Evolutionary conservation across 2,888 invertebrate species (phyloP).

Genomic region (Lycocerus yunnanus): DNA sequence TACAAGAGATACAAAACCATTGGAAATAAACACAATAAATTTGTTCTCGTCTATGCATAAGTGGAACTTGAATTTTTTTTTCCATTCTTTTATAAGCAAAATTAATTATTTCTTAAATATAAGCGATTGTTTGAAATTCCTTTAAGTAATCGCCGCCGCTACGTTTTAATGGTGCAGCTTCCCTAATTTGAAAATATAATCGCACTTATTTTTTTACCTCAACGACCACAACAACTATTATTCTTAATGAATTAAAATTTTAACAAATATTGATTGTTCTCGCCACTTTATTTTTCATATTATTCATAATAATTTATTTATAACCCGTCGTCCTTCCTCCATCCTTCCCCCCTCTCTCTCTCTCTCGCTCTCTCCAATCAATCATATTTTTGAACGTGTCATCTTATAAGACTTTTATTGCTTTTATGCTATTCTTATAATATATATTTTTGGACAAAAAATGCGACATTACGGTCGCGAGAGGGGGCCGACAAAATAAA

Average conservation of each 20-base stretch:
- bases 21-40: slow-evolving; percentile 22
- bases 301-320: background rate
- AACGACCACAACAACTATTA: background rate
- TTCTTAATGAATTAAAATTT: background rate
- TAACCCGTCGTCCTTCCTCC: background rate
- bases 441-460: background rate
- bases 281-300: background rate
- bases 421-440: background rate
- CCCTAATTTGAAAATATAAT: background rate
- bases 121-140: background rate
- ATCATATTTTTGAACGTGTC: background rate
- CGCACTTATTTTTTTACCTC: background rate
- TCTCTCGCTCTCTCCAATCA: background rate
- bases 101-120: slow-evolving; percentile 20
- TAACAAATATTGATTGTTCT: background rate
- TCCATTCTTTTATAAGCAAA: slow-evolving; percentile 3
- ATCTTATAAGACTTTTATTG: background rate
- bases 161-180: slow-evolving; percentile 2
- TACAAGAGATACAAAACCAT: slow-evolving; percentile 20
- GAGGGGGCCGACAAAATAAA: background rate
- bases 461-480: background rate
- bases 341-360: no score
- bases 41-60: slow-evolving; percentile 5
- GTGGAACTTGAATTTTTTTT: slow-evolving; percentile 12
- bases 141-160: background rate